phyloP scores from a whole-genome alignment of 2,797 vertebrate genomes.

The Pelochelys cantorii region DNA sequence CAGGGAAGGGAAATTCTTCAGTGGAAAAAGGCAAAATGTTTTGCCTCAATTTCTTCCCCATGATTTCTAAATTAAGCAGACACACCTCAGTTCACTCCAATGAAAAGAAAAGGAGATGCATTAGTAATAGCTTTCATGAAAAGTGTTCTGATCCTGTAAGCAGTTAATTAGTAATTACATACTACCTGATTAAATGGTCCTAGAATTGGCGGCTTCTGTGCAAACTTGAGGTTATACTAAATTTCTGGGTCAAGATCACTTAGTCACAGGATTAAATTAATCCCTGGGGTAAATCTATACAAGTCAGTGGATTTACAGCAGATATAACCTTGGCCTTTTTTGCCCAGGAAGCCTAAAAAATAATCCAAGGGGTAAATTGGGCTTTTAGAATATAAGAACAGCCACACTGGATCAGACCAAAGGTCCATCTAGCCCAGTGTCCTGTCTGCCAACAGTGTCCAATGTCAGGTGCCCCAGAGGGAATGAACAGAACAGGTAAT shows the following conservation, averaged over 20 bases:
- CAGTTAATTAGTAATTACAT: constrained; percentile 49
- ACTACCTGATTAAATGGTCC: not conserved
- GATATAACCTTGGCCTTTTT: not conserved
- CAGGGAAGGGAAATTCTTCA: fast-evolving
- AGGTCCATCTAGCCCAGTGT: too few species aligned
- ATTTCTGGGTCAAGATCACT: fast-evolving
- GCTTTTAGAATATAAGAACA: not conserved
- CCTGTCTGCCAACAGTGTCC: too few species aligned
- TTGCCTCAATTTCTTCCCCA: not conserved
- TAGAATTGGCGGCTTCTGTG: not conserved
- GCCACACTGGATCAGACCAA: too few species aligned
- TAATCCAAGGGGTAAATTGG: not conserved
- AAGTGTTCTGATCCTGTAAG: not conserved
- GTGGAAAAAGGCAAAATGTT: not conserved
- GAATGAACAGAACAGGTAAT: too few species aligned
- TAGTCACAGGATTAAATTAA: not conserved
- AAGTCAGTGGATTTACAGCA: not conserved
- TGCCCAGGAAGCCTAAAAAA: not conserved
- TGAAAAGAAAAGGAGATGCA: not conserved
- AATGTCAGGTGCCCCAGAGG: too few species aligned
- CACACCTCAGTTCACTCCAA: not conserved
- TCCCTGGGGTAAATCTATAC: not conserved
- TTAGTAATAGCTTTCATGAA: constrained; percentile 34
- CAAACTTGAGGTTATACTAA: fast-evolving
- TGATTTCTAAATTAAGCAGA: not conserved